Evolutionary conservation across 2,113 vertebrate genomes (phyloP).

Genomic region (Hystrix brachyura): DNA sequence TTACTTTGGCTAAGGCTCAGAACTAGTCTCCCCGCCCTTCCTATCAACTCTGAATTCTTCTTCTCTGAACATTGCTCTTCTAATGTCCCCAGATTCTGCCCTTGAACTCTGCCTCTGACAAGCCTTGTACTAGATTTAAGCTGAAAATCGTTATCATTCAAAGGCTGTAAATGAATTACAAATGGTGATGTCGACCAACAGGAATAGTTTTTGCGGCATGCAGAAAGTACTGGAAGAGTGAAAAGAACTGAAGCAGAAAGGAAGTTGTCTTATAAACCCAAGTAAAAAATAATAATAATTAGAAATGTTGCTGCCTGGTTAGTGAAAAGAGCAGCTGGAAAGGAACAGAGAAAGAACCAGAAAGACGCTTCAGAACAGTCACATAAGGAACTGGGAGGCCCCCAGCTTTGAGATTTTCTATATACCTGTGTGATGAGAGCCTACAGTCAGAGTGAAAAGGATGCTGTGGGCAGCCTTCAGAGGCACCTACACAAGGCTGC

Average conservation of each 20-base stretch:
- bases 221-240: background rate
- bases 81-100: background rate
- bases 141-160: background rate
- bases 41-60: background rate
- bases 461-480: background rate
- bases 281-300: background rate
- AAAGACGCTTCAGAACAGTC: background rate
- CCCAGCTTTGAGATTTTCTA: background rate
- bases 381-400: background rate
- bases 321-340: background rate
- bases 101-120: background rate
- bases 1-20: no score
- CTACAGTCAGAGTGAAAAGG: background rate
- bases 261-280: background rate
- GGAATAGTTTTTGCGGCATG: background rate
- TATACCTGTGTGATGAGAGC: background rate
- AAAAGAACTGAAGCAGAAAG: background rate
- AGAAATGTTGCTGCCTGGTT: background rate
- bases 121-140: background rate
- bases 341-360: background rate
- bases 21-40: background rate
- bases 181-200: background rate
- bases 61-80: background rate
- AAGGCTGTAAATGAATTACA: background rate
- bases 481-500: background rate